Base-by-base conservation (phyloP, 2,888 invertebrate species). In the Orchesella flavescens region DNA sequence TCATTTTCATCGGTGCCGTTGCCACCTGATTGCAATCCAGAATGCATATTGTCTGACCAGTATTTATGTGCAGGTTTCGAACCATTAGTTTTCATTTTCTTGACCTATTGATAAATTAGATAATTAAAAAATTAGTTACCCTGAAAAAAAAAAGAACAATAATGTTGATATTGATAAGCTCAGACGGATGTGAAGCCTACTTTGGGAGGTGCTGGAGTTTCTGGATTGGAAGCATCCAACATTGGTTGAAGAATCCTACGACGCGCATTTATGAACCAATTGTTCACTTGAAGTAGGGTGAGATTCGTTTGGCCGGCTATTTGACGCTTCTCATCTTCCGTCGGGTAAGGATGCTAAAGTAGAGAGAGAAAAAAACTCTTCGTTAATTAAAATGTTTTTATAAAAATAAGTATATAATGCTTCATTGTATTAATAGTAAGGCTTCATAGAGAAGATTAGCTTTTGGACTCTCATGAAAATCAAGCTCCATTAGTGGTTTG, bases 251-350 rank as follows among this genome's bases (percentile, higher is more conserved):
- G 91, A 89, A 97, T 97, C 88, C 97, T 92, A 82, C 97, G 93
- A 53, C 97, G 92, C 2, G 97, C 97, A 91, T 97, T 97, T 87
- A 97, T 97, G 91, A 97, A 96, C 96, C 96, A 96, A 90, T 83
- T 83, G 19, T 83, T 83, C 5, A 83, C 83, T 72, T 83, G 83
- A 9, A 83, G 53, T 72, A 96, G 91, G 0, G 97, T 97, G 79
- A 97, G 92, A 89, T 96, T 94, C 49, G 97, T 97, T 90, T 97
- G 95, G 34, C 94, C 94, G 1, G 97, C 96, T 84, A 97, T 94
- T 85, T 95, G 94, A 46, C 96, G 93, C 90, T 97, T 97, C 90
- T 97, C 97, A 89, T 97, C 97, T 90, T 97, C 97, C 71, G 97
- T 97, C 0, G 97, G 97, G 90, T 97, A 97, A 0, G 97, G 97